Evolutionary conservation across 2,888 invertebrate genomes (phyloP), one percentile per base, ranked within the genome.

Genomic region (Dryococelus australis): DNA sequence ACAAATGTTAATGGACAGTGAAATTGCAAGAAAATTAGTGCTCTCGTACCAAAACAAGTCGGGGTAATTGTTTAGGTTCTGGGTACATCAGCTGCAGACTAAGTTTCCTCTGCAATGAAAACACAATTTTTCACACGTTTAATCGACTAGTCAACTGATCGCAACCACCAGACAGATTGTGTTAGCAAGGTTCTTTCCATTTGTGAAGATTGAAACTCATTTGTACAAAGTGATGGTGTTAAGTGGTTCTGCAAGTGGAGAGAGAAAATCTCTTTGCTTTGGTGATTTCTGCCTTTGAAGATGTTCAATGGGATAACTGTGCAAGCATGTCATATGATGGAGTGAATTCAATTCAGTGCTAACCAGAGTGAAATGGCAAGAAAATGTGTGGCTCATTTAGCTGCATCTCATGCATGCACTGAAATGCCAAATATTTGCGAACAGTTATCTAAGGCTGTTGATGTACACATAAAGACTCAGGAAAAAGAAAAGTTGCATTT

Each of bases 401-500:
- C 86, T 28, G 86, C 53, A 43, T 85, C 53, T n/a, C 86, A 85
- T 85, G 86, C 86, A 8, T 51, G n/a, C 53, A 26, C n/a, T 51
- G 86, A 85, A 27, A n/a, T 85, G 26, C 53, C 53, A 26, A 65
- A 85, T 27, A 4, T 85, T 26, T 85, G n/a, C n/a, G 86, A 85
- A 51, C 86, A 85, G 16, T 27, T 85, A 9, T 26, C 86, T 12
- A 85, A 53, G 20, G 86, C 53, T n/a, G 65, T 85, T 65, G 53
- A 85, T 53, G 28, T 28, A 0, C 51, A 51, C 20, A 65, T 85
- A 0, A 85, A 85, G 53, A 85, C 24, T 85, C 86, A 51, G 86
- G 26, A 47, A 85, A 85, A 27, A 0, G 86, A 13, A 43, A 85
- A 53, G 53, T 16, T 85, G 86, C 0, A 51, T 85, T 53, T 20